A percentile compares a stretch with the other conserved stretches of the same genome.
Evolutionary conservation across 2,888 invertebrate genomes (phyloP).

Genomic region (Orthonychiurus folsomi): DNA sequence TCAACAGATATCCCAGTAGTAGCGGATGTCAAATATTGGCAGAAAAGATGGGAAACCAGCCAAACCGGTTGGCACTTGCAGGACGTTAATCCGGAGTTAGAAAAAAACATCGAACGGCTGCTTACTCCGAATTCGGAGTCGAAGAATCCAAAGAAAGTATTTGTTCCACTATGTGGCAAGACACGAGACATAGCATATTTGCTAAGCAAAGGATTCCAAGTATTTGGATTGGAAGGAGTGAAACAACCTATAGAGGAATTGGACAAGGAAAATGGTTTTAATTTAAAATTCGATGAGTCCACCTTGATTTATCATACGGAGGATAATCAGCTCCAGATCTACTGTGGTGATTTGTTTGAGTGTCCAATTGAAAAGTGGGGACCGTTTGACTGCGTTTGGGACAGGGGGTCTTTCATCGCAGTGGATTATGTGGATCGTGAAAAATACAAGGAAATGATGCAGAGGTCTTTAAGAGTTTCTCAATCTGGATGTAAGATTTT

Average conservation of each 20-base stretch:
- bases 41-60: slow-evolving; percentile 28
- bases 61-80: slow-evolving; percentile 30
- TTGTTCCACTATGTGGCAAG: slow-evolving; percentile 30
- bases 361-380: slow-evolving; percentile 28
- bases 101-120: slow-evolving; percentile 14
- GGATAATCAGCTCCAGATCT: slow-evolving; percentile 24
- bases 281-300: slow-evolving; percentile 18
- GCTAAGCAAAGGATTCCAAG: slow-evolving; percentile 15
- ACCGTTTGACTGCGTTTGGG: slow-evolving; percentile 32
- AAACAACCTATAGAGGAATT: slow-evolving; percentile 20
- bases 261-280: slow-evolving; percentile 18
- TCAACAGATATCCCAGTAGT: too few relatives aligned
- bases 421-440: slow-evolving; percentile 22
- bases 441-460: slow-evolving; percentile 24
- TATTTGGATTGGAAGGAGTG: slow-evolving; percentile 25
- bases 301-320: slow-evolving; percentile 15
- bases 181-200: slow-evolving; percentile 23
- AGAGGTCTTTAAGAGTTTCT: slow-evolving; percentile 17
- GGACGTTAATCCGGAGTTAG: slow-evolving; percentile 25
- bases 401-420: slow-evolving; percentile 31
- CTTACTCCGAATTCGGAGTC: slow-evolving; percentile 2
- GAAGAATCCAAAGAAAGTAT: slow-evolving; percentile 17
- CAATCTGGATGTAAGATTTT: slow-evolving; percentile 8
- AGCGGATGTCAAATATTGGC: slow-evolving; percentile 34
- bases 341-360: slow-evolving; percentile 27